phyloP scores from a whole-genome alignment of 2,797 vertebrate genomes.

The Phrynocephalus guinanensis region DNA sequence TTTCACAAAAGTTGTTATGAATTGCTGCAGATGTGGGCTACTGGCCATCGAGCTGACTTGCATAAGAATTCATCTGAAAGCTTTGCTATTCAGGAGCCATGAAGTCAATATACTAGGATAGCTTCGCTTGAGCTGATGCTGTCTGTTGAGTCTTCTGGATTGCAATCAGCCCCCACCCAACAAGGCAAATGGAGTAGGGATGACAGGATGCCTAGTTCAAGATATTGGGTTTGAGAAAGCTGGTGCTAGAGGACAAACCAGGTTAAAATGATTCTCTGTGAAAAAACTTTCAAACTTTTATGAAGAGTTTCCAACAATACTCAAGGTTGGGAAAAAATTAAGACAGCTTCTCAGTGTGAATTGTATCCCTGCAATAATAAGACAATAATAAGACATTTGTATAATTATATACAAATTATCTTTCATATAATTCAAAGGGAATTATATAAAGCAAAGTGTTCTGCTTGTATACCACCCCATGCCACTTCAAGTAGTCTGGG shows the following conservation, averaged over 20 bases:
- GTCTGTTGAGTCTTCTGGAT: neutral
- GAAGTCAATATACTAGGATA: neutral
- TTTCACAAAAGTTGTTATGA: too few species aligned
- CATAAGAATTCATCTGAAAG: neutral
- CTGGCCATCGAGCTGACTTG: neutral
- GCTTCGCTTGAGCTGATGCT: neutral
- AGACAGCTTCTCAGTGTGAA: neutral
- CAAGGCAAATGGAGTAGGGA: neutral
- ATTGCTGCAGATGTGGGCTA: neutral
- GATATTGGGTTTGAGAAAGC: neutral
- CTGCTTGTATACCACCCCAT: too few species aligned
- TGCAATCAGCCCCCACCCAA: neutral
- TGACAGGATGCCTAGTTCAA: neutral
- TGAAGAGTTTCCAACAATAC: neutral
- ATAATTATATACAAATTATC: too few species aligned
- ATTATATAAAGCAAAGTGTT: neutral
- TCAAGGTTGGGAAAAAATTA: neutral
- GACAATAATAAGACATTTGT: neutral
- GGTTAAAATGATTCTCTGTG: neutral
- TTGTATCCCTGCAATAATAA: neutral
- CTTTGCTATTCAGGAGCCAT: neutral
- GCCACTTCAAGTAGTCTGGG: too few species aligned
- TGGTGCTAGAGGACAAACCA: neutral
- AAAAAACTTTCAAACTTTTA: too few species aligned
- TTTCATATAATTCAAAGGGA: neutral